These are phyloP conservation scores for Euspilapteryx auroguttella DNA, from an alignment of 2,888 invertebrate species.

Conservation along the genomic window DNA sequence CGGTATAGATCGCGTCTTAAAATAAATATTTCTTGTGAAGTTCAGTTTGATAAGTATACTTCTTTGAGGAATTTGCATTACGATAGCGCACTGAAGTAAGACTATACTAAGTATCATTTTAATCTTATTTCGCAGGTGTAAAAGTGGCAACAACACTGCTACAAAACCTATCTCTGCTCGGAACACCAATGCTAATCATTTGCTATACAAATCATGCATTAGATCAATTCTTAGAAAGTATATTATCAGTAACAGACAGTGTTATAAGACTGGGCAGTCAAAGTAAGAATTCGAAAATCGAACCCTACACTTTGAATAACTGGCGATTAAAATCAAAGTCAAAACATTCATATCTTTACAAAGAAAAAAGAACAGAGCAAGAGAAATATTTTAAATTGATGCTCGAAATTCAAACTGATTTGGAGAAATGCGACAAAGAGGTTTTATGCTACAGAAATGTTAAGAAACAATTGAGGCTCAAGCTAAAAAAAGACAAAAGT, in stretches of 20 bases:
- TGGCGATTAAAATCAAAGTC: conserved; percentile 30
- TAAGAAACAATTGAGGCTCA: conserved; percentile 22
- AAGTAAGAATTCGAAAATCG: conserved; percentile 60
- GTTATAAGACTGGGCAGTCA: conserved; percentile 73
- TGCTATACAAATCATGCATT: conserved; percentile 87
- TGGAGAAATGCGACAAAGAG: conserved; percentile 39
- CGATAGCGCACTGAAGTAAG: too few relatives aligned
- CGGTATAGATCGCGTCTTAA: too few relatives aligned
- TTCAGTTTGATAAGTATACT: too few relatives aligned
- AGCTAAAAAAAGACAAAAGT: conserved; percentile 18
- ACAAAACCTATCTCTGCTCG: conserved; percentile 57
- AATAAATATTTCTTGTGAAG: too few relatives aligned
- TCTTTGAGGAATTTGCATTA: too few relatives aligned
- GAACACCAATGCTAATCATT: conserved; percentile 72
- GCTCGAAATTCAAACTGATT: conserved; percentile 31
- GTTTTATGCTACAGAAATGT: conserved; percentile 26
- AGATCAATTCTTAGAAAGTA: conserved; percentile 80
- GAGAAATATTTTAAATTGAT: conserved; percentile 30
- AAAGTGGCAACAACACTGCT: conserved; percentile 72
- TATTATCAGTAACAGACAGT: conserved; percentile 57
- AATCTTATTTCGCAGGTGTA: too few relatives aligned
- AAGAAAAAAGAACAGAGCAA: conserved; percentile 24
- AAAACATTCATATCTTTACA: conserved; percentile 32
- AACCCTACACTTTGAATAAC: conserved; percentile 49
- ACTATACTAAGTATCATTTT: too few relatives aligned